phyloP scores from a whole-genome alignment of 2,888 invertebrate species.

The Ryuthela nishihirai region DNA sequence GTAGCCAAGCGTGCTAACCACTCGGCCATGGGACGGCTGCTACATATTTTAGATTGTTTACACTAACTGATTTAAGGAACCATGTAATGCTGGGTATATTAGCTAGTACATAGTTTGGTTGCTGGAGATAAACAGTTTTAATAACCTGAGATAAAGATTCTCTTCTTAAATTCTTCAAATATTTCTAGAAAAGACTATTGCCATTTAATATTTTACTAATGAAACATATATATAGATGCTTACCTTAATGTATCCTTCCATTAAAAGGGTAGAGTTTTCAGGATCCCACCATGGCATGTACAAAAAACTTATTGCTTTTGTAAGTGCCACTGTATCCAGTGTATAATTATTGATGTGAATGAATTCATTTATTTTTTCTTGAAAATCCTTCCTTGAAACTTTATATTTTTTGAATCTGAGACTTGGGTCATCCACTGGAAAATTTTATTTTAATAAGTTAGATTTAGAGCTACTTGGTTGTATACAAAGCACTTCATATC shows the following conservation, averaged over 20 bases:
- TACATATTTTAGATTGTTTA: too few relatives aligned
- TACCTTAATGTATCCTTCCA: constrained; percentile 82
- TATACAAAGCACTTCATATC: too few relatives aligned
- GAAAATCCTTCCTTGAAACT: constrained; percentile 71
- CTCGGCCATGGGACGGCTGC: too few relatives aligned
- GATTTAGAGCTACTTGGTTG: too few relatives aligned
- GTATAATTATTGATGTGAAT: constrained; percentile 90
- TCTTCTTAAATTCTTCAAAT: too few relatives aligned
- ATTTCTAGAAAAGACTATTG: background rate
- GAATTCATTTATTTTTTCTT: constrained; percentile 76
- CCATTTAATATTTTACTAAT: background rate
- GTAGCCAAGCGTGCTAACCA: too few relatives aligned
- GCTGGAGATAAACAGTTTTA: too few relatives aligned
- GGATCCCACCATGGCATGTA: constrained; percentile 95
- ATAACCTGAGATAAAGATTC: too few relatives aligned
- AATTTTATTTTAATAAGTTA: too few relatives aligned
- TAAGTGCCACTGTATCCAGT: constrained; percentile 80
- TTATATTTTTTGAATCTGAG: constrained; percentile 66
- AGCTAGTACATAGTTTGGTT: too few relatives aligned
- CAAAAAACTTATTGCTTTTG: constrained; percentile 87
- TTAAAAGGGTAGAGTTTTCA: constrained; percentile 69
- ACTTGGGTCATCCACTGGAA: constrained; percentile 62
- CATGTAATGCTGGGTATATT: too few relatives aligned
- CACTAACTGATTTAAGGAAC: too few relatives aligned
- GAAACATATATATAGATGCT: constrained; percentile 48